Conservation (phyloP, 2,113 vertebrate genomes). For the Procavia capensis region DNA sequence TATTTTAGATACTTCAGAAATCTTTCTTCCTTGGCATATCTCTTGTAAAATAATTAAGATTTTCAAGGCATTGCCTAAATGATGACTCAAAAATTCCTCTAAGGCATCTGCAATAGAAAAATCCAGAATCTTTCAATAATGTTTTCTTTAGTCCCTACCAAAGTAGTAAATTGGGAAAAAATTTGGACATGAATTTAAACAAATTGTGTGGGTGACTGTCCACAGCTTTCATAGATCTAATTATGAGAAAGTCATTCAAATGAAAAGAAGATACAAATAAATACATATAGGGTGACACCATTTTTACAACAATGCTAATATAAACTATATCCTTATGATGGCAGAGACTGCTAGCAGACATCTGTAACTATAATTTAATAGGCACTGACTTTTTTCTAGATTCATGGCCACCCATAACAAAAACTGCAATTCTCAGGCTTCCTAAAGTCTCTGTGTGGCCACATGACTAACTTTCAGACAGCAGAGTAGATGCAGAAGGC, state of each 20-base stretch:
- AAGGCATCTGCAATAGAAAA: conserved; percentile 5
- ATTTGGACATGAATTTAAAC: neutral
- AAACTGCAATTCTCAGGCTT: neutral
- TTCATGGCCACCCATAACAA: neutral
- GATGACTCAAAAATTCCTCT: neutral
- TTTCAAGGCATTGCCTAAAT: neutral
- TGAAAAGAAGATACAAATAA: neutral
- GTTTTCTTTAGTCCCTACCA: neutral
- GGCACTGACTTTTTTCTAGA: neutral
- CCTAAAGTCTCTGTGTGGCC: neutral
- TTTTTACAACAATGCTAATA: neutral
- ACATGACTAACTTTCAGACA: neutral
- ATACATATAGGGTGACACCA: neutral
- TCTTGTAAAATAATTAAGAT: conserved; percentile 18
- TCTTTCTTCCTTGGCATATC: neutral
- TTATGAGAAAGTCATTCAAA: neutral
- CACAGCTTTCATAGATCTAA: neutral
- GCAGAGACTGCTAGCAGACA: neutral
- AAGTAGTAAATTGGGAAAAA: neutral
- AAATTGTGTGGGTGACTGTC: neutral
- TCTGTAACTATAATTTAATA: neutral
- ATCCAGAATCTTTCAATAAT: neutral
- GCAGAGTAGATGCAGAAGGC: neutral
- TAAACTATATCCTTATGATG: neutral
- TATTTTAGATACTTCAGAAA: conserved; percentile 19